Percentiles rank a stretch among this genome's conserved stretches.
Conservation (phyloP, 2,888 invertebrate species). For the Eudasyphora cyanicolor region DNA sequence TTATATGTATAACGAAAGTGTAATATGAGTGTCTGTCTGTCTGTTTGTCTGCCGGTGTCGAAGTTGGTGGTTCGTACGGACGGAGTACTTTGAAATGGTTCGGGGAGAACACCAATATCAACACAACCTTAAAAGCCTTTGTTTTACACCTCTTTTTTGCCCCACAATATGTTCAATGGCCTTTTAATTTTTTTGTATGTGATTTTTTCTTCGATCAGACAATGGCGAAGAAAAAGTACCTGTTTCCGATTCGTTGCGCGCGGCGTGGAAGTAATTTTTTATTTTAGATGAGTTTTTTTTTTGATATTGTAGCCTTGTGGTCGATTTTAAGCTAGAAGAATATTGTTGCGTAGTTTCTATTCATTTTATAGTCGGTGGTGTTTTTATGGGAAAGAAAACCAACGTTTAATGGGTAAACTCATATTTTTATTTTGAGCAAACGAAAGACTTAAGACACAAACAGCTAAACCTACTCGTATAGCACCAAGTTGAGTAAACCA, state of each 20-base stretch:
- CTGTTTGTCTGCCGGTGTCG: background rate
- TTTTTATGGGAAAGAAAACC: too few species aligned
- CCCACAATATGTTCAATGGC: slow-evolving; percentile 22
- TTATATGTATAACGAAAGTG: slow-evolving; percentile 3
- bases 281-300: background rate
- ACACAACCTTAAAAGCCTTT: slow-evolving; percentile 50
- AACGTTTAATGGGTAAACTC: too few species aligned
- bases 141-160: slow-evolving; percentile 48
- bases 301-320: background rate
- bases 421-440: too few species aligned
- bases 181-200: slow-evolving; percentile 60
- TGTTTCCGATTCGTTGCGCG: slow-evolving; percentile 62
- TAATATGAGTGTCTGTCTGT: background rate
- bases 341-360: background rate
- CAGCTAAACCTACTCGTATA: too few species aligned
- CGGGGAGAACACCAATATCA: slow-evolving; percentile 7
- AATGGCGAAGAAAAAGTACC: slow-evolving; percentile 45
- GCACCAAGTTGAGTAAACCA: too few species aligned
- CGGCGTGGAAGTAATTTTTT: slow-evolving; percentile 47
- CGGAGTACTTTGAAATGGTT: background rate
- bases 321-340: background rate
- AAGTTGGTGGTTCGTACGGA: too few species aligned
- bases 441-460: slow-evolving; percentile 6
- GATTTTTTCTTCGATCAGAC: slow-evolving; percentile 27
- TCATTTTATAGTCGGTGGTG: background rate